These are phyloP conservation scores for Cryptocheilus praepositus DNA, from an alignment of 2,888 invertebrate genomes.

Conservation along the genomic window DNA sequence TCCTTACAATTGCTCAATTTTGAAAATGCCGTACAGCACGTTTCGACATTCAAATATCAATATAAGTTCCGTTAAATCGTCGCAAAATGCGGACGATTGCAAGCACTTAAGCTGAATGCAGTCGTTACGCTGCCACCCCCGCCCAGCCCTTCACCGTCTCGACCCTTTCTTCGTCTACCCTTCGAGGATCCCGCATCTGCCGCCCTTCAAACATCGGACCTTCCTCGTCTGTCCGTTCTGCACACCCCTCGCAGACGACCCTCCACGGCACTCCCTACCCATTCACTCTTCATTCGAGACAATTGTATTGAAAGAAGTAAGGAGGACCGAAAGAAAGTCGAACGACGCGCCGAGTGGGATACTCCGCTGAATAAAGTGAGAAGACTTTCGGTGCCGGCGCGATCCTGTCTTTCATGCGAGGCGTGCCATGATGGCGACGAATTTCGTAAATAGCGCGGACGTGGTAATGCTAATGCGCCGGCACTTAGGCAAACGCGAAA, in stretches of 20 bases:
- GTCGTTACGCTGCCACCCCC: conserved; percentile 58
- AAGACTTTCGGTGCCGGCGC: conserved; percentile 40
- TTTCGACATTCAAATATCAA: conserved; percentile 59
- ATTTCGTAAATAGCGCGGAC: too few species aligned
- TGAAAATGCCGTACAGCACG: conserved; percentile 13
- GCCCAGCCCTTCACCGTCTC: conserved; percentile 1
- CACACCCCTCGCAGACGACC: not conserved
- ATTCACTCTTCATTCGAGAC: conserved; percentile 47
- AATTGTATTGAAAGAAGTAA: conserved; percentile 36
- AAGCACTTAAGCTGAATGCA: conserved; percentile 60
- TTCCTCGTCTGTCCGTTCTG: not conserved
- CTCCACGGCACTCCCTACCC: conserved; percentile 3
- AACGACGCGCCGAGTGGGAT: conserved; percentile 23
- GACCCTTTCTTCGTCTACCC: conserved; percentile 4
- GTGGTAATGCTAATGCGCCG: too few species aligned
- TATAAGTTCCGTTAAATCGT: conserved; percentile 52
- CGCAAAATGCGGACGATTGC: conserved; percentile 53
- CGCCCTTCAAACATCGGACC: conserved; percentile 3
- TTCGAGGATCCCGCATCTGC: conserved; percentile 1
- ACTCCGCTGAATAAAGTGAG: conserved; percentile 44
- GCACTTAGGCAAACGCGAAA: too few species aligned
- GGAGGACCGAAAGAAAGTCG: conserved; percentile 24
- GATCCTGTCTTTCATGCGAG: not conserved
- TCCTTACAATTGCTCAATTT: conserved; percentile 4
- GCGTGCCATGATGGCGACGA: too few species aligned